phyloP scores from a whole-genome alignment of 2,888 invertebrate species.

The Stenodera caucasica region DNA sequence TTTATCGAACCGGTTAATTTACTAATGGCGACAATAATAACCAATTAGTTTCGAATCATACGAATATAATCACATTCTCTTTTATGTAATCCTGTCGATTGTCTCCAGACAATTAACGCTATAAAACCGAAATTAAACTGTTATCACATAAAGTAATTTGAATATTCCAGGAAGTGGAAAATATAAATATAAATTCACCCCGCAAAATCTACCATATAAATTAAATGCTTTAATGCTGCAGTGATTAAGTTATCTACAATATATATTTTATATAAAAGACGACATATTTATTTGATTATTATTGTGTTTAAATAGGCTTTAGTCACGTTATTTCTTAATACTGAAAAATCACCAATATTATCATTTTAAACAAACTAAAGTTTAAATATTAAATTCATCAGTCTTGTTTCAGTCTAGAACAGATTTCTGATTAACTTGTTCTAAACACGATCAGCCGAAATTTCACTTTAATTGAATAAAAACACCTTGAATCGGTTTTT shows the following conservation, averaged over 20 bases:
- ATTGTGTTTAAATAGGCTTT: not conserved
- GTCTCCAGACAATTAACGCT: not conserved
- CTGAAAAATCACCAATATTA: constrained; percentile 4
- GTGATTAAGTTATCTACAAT: not conserved
- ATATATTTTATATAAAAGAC: constrained; percentile 7
- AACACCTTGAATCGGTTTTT: not conserved
- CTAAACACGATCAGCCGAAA: not conserved
- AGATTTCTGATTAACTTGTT: not conserved
- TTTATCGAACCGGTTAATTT: not conserved
- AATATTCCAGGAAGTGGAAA: not conserved
- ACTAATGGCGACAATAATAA: not conserved
- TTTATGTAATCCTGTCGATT: not conserved
- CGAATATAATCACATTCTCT: not conserved
- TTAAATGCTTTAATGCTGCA: not conserved
- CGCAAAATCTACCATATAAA: not conserved
- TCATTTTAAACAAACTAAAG: constrained; percentile 2
- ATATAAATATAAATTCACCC: constrained; percentile 3
- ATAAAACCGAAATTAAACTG: not conserved
- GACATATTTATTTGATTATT: constrained; percentile 1
- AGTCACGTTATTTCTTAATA: constrained; percentile 4
- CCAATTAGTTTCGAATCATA: not conserved
- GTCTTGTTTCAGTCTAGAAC: not conserved
- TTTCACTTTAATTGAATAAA: not conserved
- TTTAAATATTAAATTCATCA: not conserved
- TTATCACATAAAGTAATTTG: not conserved